Conservation (phyloP, 1,140 invertebrate species). For the Drosophila azteca region DNA sequence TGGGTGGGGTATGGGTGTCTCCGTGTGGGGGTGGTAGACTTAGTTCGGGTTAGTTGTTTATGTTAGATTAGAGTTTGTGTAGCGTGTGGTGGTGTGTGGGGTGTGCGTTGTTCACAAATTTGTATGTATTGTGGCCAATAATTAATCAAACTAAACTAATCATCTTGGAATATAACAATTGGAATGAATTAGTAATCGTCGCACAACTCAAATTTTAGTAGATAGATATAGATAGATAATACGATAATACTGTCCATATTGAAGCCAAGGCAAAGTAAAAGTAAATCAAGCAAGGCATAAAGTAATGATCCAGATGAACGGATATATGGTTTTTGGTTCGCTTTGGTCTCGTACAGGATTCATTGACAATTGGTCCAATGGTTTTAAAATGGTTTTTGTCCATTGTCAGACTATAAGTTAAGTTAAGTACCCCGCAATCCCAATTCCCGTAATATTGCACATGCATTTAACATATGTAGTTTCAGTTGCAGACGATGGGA, state of each 20-base stretch:
- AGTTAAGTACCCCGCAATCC: conserved; percentile 5
- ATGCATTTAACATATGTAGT: conserved; percentile 24
- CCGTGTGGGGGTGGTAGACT: conserved; percentile 24
- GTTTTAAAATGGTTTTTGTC: conserved; percentile 17
- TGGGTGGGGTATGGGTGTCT: not conserved
- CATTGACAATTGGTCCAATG: conserved; percentile 25
- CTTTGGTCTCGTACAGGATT: conserved; percentile 13
- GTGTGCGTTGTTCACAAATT: conserved; percentile 51
- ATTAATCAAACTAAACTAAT: conserved; percentile 30
- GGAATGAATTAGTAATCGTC: conserved; percentile 51
- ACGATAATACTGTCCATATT: conserved; percentile 19
- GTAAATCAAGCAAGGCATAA: conserved; percentile 27
- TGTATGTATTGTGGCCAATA: conserved; percentile 45
- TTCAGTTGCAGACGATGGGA: not conserved
- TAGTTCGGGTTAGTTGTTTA: conserved; percentile 8
- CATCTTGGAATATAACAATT: conserved; percentile 31
- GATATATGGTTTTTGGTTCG: conserved; percentile 25
- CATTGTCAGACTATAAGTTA: conserved; percentile 38
- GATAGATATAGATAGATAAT: not conserved
- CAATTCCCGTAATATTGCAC: not conserved
- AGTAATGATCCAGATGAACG: conserved; percentile 13
- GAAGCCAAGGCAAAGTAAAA: conserved; percentile 42
- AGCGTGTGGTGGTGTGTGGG: not conserved
- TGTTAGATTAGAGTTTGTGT: too few relatives aligned
- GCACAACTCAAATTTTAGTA: conserved; percentile 41